Base-by-base conservation (phyloP, 2,888 invertebrate species). In the Portevinia maculata region DNA sequence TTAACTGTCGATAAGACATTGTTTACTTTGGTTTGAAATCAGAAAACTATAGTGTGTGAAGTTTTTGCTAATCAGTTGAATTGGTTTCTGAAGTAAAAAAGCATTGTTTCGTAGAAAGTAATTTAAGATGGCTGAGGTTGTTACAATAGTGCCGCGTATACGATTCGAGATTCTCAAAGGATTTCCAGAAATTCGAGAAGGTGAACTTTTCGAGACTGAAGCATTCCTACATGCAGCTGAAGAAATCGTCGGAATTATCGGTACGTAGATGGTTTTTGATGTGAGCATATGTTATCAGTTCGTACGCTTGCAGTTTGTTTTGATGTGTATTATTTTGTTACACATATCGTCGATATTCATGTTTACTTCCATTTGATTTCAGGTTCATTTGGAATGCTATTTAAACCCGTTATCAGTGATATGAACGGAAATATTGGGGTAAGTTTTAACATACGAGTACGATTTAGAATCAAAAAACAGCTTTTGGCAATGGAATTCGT, bases 361-460 rank as follows among this genome's bases (percentile, higher is more conserved):
- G 11, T 30, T 24, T 34, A n/a, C n/a, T n/a, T 34, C 13, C 0
- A 11, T n/a, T 74, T 32, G 1, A 1, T 67, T 92, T 85, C 91
- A 95, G 96, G 95, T 87, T 92, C 93, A 85, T 93, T 96, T 88
- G 96, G 96, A 59, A 94, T 93, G 89, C 91, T 94, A 13, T 95
- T 96, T 89, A 92, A 93, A 50, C 95, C 95, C 24, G 94, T 96
- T 41, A 94, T 93, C 86, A 93, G 93, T 89, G 96, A 96, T 87
- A 94, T 96, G 93, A 93, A 93, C 90, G 94, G 94, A 86, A 96
- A 96, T 90, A 93, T 96, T 85, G 92, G 93, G 88, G 96, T 95
- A 91, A 92, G 87, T 3, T 24, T 24, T 5, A 24, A 24, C 24
- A 24, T 24, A 24, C 5, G 24, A 24, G 24, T 24, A n/a, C n/a